Evolutionary conservation across 2,888 invertebrate genomes (phyloP), one percentile per base, ranked within the genome.

Genomic region (Barypeithes pellucidus): DNA sequence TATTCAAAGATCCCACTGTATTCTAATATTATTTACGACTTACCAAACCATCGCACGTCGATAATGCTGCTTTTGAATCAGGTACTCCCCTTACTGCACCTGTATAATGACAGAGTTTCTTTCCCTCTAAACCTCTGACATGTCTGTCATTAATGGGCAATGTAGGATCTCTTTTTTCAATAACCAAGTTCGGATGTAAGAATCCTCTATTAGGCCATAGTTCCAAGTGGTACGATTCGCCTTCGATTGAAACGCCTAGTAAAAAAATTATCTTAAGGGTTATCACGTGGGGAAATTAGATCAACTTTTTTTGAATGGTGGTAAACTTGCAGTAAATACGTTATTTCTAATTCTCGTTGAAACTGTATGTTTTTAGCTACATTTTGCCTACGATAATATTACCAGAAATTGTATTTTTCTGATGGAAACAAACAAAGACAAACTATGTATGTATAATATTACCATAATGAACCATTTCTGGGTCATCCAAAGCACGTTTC

Each of bases 201-300:
- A 89, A 86, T 14, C 84, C 85, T 77, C 87, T 86, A 79, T 89
- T 89, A 2, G 89, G 89, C 81, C 82, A 86, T 41, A 90, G 80
- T 73, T 88, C 87, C 47, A 89, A 77, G 61, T 88, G 86, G 74
- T 88, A 85, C 62, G 85, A 82, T 47, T 78, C 75, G 4, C 80
- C 83, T 60, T 84, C 79, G 39, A 86, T 73, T 41, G 78, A 75
- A 5, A 87, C 66, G 8, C 75, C 75, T 75, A 50, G 22, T 65
- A 18, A 9, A 36, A 14, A n/a, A n/a, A n/a, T n/a, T n/a, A n/a
- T n/a, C n/a, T n/a, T n/a, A n/a, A n/a, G n/a, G n/a, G n/a, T n/a
- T n/a, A n/a, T n/a, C n/a, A n/a, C n/a, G n/a, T n/a, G n/a, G n/a
- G n/a, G 4, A 5, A 8, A 33, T 33, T 33, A 5, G 33, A 33